A percentile compares a stretch with the other conserved stretches of the same genome.
Conservation (phyloP, 2,888 invertebrate genomes). For the Hypercompe scribonia region DNA sequence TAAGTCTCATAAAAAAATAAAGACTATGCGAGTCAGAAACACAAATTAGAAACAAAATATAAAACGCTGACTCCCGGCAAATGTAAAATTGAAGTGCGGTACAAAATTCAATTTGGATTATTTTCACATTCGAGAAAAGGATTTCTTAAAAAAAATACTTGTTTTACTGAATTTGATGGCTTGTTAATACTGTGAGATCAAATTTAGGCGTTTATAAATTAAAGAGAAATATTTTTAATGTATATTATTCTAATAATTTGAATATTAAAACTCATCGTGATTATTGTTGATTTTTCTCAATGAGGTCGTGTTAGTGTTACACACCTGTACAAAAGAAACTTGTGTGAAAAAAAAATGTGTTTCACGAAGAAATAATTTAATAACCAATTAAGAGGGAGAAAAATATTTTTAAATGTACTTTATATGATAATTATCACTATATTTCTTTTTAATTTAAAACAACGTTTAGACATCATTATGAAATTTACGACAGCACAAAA, state of each 20-base stretch:
- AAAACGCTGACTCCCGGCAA: constrained; percentile 47
- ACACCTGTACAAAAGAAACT: no score
- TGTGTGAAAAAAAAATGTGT: no score
- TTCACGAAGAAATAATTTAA: no score
- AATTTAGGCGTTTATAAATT: background rate
- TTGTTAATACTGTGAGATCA: background rate
- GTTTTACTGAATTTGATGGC: background rate
- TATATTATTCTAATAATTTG: background rate
- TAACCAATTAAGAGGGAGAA: no score
- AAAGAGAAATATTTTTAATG: background rate
- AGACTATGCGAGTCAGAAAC: constrained; percentile 32
- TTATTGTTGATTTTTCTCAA: background rate
- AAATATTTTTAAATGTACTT: no score
- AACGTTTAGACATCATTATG: no score
- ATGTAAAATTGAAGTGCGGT: constrained; percentile 59
- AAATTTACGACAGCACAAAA: no score
- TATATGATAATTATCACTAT: no score
- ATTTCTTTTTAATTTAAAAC: no score
- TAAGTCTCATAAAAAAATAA: constrained; percentile 7
- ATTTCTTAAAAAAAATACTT: constrained; percentile 18
- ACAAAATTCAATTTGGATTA: constrained; percentile 64
- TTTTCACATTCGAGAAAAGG: constrained; percentile 55
- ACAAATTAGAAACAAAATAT: constrained; percentile 54
- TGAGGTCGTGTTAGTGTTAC: background rate
- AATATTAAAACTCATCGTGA: background rate